Base-by-base conservation (phyloP, 2,113 vertebrate genomes). In the Reinhardtius hippoglossoides region DNA sequence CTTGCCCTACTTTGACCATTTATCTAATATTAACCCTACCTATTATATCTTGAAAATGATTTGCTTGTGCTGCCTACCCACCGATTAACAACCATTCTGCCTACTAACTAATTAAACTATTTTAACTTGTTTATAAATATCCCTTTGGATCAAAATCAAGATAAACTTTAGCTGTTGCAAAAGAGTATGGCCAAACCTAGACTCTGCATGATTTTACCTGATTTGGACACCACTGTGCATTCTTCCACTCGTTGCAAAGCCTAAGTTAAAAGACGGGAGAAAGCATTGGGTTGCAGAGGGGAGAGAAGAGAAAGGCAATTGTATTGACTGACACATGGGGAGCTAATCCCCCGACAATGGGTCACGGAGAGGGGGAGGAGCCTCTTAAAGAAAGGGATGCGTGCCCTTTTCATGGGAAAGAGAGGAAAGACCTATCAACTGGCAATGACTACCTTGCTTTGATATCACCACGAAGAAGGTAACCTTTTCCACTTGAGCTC, bases 311-410 rank as follows among this genome's bases (percentile, higher is more conserved):
- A 64, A 74, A 80, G 81, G 65, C 66, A 88, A 78, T 61, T 66
- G 58, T 61, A 84, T 86, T 95, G 92, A 94, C 73, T 93, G 94
- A 94, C 92, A 86, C 75, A 84, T 91, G 78, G 73, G 75, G 87
- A 91, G 91, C 88, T 93, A 91, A 93, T 86, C 78, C 71, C 71
- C 83, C 83, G 44, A 74, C 84, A 88, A 92, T 92, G 86, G 85
- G 79, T 90, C 88, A 76, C 84, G 78, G 82, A 87, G 88, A 88
- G 82, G 56, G 68, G 67, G 74, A 65, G 91, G 90, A 75, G 68
- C 27, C 64, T 75, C 63, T 91, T 92, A 89, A 87, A 88, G 86
- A 65, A 68, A 88, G 60, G 78, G 80, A 92, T 80, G 80, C 85
- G 91, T 84, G 50, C 54, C 21, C 12, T 21, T 56, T 56, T 56